These are phyloP conservation scores for Indri indri DNA, from an alignment of 2,113 vertebrate species.

Conservation along the genomic window DNA sequence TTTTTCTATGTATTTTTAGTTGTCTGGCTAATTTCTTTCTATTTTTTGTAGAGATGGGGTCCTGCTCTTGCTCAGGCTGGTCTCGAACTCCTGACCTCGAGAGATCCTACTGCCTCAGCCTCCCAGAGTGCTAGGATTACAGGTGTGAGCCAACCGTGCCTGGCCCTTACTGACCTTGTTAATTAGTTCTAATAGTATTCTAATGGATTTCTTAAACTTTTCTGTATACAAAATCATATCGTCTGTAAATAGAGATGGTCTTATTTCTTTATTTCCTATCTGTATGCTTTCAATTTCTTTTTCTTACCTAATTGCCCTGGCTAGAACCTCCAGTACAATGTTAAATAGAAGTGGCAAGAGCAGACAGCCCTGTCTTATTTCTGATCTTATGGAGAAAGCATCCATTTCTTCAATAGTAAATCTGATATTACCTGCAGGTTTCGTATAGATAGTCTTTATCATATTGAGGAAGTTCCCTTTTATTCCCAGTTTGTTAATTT, in stretches of 20 bases:
- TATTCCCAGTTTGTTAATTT: background rate
- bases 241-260: background rate
- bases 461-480: background rate
- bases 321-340: background rate
- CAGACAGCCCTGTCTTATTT: background rate
- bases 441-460: background rate
- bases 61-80: too few species aligned
- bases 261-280: background rate
- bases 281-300: background rate
- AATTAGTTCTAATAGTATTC: background rate
- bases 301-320: background rate
- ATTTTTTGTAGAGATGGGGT: too few species aligned
- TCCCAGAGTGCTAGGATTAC: too few species aligned
- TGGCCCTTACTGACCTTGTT: background rate
- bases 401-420: background rate
- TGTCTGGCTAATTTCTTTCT: too few species aligned
- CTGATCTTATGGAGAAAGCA: background rate
- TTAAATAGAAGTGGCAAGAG: background rate
- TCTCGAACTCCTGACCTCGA: too few species aligned
- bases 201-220: background rate
- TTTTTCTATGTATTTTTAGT: too few species aligned
- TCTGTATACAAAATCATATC: background rate
- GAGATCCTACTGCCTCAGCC: too few species aligned
- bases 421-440: background rate
- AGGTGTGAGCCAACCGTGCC: too few species aligned